Evolutionary conservation across 1,140 invertebrate genomes (phyloP), one percentile per base, ranked within the genome.

Genomic region (Acromyrmex heyeri): DNA sequence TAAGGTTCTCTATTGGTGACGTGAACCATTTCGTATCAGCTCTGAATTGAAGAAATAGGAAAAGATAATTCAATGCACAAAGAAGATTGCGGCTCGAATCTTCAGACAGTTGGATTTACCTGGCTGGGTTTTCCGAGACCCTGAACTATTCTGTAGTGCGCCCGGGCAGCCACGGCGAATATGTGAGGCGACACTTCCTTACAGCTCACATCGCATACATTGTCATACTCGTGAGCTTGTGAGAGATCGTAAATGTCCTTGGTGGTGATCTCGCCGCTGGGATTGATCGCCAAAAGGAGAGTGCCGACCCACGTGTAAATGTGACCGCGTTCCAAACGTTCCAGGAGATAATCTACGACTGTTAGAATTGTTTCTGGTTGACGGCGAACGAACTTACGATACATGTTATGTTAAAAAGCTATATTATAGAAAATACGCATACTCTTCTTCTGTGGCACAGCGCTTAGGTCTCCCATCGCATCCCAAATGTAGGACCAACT

Each of bases 261-360:
- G 5, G 62, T 86, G 27, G 50, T 27, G 6, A 59, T 61, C 61
- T 87, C 86, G 59, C 91, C 89, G 6, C 78, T 87, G 27, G 94
- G 94, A 67, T 95, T 95, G 53, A 94, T 64, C 18, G 93, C 91
- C 0, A 95, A 59, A 1, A 95, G 88, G 7, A 94, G 55, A 0
- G 91, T 90, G 18, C 93, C 94, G n/a, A 94, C 91, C 94, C 94
- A 95, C 4, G 94, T 95, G 78, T 95, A 94, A 87, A 93, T 91
- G 67, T 91, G 81, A 72, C 90, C 92, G 7, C 69, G 78, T 72
- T 92, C 85, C 8, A 93, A 55, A 5, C 94, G 91, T 4, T 78
- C 88, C 55, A 93, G 78, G 62, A 94, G 90, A 83, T 91, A 92
- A 77, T 93, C 91, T 88, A 92, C 76, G 53, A 93, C 92, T 94